Conservation (phyloP, 2,113 vertebrate genomes). For the Hypanus sabinus region DNA sequence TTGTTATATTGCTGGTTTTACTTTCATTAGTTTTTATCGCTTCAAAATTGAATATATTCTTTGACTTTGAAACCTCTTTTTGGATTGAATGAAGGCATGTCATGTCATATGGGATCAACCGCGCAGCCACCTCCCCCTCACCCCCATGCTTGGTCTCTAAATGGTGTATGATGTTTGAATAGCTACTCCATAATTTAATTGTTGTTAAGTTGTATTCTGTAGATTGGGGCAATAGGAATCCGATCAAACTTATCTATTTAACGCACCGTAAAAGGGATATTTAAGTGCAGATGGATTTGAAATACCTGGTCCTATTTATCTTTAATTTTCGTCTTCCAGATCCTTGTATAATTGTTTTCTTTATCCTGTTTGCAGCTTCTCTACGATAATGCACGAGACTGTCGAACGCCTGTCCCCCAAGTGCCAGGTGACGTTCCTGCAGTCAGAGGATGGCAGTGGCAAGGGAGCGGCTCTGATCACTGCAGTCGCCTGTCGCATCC, state of each 20-base stretch:
- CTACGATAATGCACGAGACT: conserved; percentile 73
- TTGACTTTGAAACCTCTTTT: too few species aligned
- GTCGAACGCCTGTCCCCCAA: conserved; percentile 74
- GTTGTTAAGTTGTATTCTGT: not conserved
- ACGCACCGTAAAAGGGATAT: not conserved
- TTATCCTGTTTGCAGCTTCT: conserved; percentile 67
- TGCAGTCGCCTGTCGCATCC: conserved; percentile 80
- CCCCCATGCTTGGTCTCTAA: too few species aligned
- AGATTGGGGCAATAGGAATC: not conserved
- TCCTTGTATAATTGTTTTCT: too few species aligned
- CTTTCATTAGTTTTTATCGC: too few species aligned
- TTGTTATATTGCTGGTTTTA: too few species aligned
- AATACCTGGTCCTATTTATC: not conserved
- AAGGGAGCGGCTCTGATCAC: conserved; percentile 94
- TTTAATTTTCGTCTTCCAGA: not conserved
- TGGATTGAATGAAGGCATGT: too few species aligned
- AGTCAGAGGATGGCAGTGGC: conserved; percentile 91
- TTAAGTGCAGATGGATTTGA: not conserved
- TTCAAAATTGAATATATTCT: too few species aligned
- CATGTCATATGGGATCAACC: too few species aligned
- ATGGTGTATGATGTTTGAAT: too few species aligned
- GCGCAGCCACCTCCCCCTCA: too few species aligned
- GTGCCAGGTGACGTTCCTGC: conserved; percentile 81
- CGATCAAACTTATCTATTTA: not conserved
- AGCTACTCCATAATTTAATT: too few species aligned